phyloP scores from a whole-genome alignment of 2,888 invertebrate genomes.

The Holacanthella duospinosa region DNA sequence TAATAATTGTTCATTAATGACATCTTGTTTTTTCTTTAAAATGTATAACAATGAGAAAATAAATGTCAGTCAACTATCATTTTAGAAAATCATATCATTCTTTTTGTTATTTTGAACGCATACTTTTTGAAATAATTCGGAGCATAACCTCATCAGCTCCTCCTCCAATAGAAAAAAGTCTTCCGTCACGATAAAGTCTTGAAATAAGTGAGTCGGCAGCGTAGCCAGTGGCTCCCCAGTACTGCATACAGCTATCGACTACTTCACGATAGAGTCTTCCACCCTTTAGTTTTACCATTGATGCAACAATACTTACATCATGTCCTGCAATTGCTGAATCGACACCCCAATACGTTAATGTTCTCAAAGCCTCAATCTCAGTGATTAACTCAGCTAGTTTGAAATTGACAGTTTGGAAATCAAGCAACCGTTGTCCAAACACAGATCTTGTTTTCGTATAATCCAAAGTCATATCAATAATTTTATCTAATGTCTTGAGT shows the following conservation, averaged over 20 bases:
- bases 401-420: slow-evolving; percentile 45
- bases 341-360: slow-evolving; percentile 45
- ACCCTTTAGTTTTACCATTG: slow-evolving; percentile 47
- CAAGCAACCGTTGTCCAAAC: slow-evolving; percentile 44
- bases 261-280: slow-evolving; percentile 45
- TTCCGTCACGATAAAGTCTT: slow-evolving; percentile 43
- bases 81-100: no score
- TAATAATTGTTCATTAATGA: no score
- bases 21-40: no score
- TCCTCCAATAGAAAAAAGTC: slow-evolving; percentile 47
- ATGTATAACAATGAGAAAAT: no score
- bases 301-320: slow-evolving; percentile 47
- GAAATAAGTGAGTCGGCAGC: slow-evolving; percentile 44
- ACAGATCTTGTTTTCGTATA: slow-evolving; percentile 44
- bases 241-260: slow-evolving; percentile 47
- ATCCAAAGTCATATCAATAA: slow-evolving; percentile 42
- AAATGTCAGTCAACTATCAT: no score
- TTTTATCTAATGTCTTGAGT: slow-evolving; percentile 25
- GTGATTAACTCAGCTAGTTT: slow-evolving; percentile 47
- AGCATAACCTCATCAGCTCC: slow-evolving; percentile 51
- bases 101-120: slow-evolving; percentile 38
- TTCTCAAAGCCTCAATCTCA: slow-evolving; percentile 46
- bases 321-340: slow-evolving; percentile 30
- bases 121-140: slow-evolving; percentile 47
- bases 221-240: slow-evolving; percentile 51